phyloP scores from a whole-genome alignment of 1,140 invertebrate species.

The Cataglyphis hispanica region DNA sequence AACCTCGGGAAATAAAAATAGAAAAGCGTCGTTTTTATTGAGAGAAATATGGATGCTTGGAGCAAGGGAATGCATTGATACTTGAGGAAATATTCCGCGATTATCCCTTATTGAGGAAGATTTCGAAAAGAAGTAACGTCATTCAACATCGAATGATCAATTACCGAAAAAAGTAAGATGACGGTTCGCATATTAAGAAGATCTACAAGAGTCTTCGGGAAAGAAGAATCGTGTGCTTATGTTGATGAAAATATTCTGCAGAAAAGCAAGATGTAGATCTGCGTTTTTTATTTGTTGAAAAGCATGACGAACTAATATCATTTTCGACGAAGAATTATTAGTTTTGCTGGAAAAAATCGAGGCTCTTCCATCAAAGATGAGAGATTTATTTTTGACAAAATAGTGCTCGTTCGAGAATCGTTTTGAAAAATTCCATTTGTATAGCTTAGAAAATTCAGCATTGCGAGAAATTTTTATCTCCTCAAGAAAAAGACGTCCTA shows the following conservation, averaged over 20 bases:
- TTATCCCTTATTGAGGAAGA: neutral
- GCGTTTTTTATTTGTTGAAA: neutral
- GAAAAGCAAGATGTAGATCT: neutral
- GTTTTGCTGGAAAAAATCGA: neutral
- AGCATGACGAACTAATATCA: neutral
- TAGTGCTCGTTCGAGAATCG: neutral
- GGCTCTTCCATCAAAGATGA: neutral
- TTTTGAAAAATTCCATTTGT: neutral
- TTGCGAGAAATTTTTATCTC: neutral
- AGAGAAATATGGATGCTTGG: neutral
- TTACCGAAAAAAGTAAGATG: neutral
- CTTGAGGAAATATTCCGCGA: neutral
- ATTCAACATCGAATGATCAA: conserved; percentile 4
- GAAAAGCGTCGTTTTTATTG: neutral
- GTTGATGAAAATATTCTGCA: neutral
- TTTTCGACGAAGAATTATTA: neutral
- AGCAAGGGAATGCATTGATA: neutral
- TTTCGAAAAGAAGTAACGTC: neutral
- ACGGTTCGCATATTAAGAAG: neutral
- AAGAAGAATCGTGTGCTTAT: neutral
- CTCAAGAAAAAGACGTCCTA: neutral
- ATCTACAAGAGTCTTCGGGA: neutral
- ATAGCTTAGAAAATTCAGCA: neutral
- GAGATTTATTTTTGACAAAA: neutral
- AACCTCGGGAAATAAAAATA: neutral